phyloP scores from a whole-genome alignment of 2,113 vertebrate species.

The Sturnus vulgaris region DNA sequence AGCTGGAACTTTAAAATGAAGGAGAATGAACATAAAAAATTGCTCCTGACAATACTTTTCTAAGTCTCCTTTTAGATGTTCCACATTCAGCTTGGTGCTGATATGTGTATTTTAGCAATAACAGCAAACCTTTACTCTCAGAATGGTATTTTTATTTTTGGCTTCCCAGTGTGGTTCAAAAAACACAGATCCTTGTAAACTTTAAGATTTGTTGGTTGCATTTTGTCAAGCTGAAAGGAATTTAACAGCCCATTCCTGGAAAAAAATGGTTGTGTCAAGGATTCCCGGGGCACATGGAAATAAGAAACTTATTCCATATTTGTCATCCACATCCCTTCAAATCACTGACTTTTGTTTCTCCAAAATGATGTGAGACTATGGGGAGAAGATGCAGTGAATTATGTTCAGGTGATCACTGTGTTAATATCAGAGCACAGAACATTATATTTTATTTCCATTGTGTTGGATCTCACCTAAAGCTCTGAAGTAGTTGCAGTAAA shows the following conservation, averaged over 20 bases:
- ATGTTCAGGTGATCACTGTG: not conserved
- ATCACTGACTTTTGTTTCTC: not conserved
- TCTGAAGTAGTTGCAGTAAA: not conserved
- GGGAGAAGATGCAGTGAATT: not conserved
- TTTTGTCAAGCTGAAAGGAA: constrained; percentile 9
- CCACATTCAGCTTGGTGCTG: not conserved
- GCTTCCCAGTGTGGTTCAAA: not conserved
- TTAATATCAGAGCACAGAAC: not conserved
- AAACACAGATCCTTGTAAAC: not conserved
- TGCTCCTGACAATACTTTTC: not conserved
- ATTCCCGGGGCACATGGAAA: not conserved
- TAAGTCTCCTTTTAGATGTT: not conserved
- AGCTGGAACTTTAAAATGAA: not conserved
- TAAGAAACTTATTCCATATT: not conserved
- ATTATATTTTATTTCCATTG: not conserved
- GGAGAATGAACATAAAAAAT: not conserved
- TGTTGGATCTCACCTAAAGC: not conserved
- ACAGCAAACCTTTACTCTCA: not conserved
- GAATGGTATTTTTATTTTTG: not conserved
- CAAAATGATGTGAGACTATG: not conserved
- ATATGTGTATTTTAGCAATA: not conserved
- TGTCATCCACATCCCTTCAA: not conserved
- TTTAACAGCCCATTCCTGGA: not conserved
- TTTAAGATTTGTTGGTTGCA: not conserved
- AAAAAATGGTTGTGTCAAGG: constrained; percentile 1